These are phyloP conservation scores for Myotis daubentonii DNA, from an alignment of 2,797 vertebrate genomes.

Conservation along the genomic window DNA sequence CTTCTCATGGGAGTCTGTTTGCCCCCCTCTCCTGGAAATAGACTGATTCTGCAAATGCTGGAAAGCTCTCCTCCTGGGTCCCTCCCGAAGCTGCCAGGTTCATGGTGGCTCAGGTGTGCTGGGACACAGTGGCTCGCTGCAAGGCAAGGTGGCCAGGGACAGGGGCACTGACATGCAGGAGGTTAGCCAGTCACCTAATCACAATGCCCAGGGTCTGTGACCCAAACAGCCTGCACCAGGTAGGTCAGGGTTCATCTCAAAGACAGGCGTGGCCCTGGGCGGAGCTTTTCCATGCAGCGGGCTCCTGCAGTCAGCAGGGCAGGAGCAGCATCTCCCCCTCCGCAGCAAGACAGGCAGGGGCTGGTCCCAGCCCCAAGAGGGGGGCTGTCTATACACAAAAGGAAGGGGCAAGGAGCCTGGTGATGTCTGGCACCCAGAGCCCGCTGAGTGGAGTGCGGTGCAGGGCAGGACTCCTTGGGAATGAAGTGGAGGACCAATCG, in stretches of 20 bases:
- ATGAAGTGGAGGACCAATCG: neutral
- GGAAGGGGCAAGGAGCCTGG: accelerated
- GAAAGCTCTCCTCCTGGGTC: neutral
- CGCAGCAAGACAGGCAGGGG: neutral
- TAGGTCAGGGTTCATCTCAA: neutral
- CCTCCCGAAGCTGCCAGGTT: neutral
- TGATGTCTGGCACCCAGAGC: neutral
- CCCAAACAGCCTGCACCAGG: neutral
- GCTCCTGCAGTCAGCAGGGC: neutral
- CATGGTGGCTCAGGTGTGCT: neutral
- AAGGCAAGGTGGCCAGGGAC: neutral
- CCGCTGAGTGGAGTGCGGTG: neutral
- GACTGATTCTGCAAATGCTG: accelerated
- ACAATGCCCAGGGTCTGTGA: slow-evolving; percentile 54
- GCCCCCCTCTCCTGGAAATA: neutral
- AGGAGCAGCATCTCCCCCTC: neutral
- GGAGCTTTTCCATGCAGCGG: neutral
- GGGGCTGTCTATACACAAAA: neutral
- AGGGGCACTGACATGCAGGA: neutral
- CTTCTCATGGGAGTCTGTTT: neutral
- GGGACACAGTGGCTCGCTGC: neutral
- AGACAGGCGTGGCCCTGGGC: neutral
- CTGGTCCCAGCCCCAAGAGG: neutral
- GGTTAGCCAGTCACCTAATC: neutral
- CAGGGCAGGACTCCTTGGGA: no score